Evolutionary conservation across 2,888 invertebrate genomes (phyloP), one percentile per base, ranked within the genome.

Genomic region (Drosophila cognata): DNA sequence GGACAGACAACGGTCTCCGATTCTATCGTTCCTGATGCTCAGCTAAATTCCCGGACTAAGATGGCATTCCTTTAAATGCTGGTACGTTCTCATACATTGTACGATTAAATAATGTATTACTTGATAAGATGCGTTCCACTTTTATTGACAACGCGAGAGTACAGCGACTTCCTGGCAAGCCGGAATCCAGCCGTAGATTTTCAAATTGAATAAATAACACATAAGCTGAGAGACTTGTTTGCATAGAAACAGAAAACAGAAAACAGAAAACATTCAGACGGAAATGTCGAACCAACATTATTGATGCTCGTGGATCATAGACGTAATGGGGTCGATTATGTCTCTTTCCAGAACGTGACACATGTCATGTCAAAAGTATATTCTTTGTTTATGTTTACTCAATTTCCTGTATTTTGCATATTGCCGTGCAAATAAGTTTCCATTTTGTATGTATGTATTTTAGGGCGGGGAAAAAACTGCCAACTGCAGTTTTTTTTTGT

Each of bases 11-110:
- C 38, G 38, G 28, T 35, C 51, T 43, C 35, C 50, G 35, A 38
- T 38, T 46, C 29, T 10, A 51, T 53, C 16, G 36, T 69, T 69
- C 25, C 52, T 74, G 48, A 29, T 52, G 38, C 56, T 46, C 56
- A 18, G 16, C 28, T 18, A 21, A 41, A 25, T 31, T 46, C 16
- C 25, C n/a, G 21, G 11, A 29, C 7, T 2, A 36, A 41, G 31
- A 16, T n/a, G 25, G 13, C 21, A 10, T 38, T n/a, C 46, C 11
- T 4, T 28, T 33, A 53, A 18, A 11, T 43, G 33, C 4, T 28
- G 43, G 33, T 46, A 43, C 16, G 28, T 35, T 7, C 21, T 7
- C 21, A n/a, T 18, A 7, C 4, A 18, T 6, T 21, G 41, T 33
- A 57, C 41, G 46, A 21, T 28, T 28, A 33, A 31, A 18, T 41